Evolutionary conservation across 2,797 vertebrate genomes (phyloP), one percentile per base, ranked within the genome.

Genomic region (Philypnodon macrostomus): DNA sequence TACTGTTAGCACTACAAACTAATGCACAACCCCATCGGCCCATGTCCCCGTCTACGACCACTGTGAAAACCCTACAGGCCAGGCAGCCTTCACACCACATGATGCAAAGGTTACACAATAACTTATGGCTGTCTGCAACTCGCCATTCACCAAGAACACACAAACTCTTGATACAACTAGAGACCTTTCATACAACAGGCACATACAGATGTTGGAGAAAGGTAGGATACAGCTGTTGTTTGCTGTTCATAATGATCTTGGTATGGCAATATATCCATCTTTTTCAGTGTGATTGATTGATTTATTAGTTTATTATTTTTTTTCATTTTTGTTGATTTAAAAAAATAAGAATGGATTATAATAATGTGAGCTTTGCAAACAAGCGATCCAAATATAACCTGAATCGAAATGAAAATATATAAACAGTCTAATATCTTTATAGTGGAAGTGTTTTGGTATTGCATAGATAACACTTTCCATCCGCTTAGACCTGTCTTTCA

Each of bases 51-150:
- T 76, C 44, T 47, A 26, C 56, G 44, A 70, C 62, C 69, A 59
- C 69, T 13, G 16, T 57, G 31, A 29, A 59, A 49, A 17, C 37
- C 54, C 50, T 40, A 69, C 59, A 71, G 68, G 71, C 42, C 68
- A 67, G 67, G 61, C 46, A 52, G 55, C 58, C 44, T 72, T 83
- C 73, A 67, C 52, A 45, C 73, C 76, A 71, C 66, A 63, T 58
- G 58, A 72, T 58, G 16, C 47, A 37, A 27, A 23, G 74, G 64
- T 85, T 83, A 81, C 84, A 63, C 63, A 87, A 87, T 86, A 84
- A 85, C 79, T 34, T 51, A 38, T 15, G 36, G 18, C 59, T 31
- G 41, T 36, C 13, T 41, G 38, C 35, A 16, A 39, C 47, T 53
- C 17, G 24, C 26, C n/a, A 39, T 19, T 7, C 35, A 27, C 15